phyloP scores from a whole-genome alignment of 2,888 invertebrate genomes.

The Himalopsyche kuldschensis region DNA sequence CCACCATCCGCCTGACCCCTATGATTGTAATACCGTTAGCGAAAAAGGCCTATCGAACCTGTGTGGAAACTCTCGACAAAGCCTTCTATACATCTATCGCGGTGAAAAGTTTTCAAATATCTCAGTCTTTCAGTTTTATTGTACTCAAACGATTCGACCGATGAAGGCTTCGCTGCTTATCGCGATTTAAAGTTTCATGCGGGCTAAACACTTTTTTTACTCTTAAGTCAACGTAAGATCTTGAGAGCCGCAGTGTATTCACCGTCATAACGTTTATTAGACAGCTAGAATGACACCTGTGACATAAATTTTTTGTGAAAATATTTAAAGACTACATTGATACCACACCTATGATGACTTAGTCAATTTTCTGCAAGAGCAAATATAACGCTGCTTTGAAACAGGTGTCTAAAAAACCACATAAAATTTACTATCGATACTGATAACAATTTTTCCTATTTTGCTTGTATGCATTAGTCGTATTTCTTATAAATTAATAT shows the following conservation, averaged over 20 bases:
- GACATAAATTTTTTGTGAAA: not conserved
- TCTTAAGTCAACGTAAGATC: not conserved
- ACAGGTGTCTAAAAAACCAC: no score
- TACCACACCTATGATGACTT: not conserved
- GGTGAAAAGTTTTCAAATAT: not conserved
- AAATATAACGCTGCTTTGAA: no score
- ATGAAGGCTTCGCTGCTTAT: not conserved
- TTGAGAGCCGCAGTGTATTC: not conserved
- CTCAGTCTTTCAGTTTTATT: not conserved
- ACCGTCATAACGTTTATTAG: not conserved
- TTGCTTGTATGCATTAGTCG: no score
- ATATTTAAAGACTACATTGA: not conserved
- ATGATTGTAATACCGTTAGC: not conserved
- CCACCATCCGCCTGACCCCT: conserved; percentile 41
- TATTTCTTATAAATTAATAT: no score
- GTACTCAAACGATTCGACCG: not conserved
- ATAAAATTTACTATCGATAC: no score
- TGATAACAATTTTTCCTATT: no score
- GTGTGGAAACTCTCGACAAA: not conserved
- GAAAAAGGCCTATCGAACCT: not conserved
- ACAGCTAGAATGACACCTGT: not conserved
- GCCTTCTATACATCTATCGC: not conserved
- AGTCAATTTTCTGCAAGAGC: no score
- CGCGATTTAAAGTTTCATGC: not conserved
- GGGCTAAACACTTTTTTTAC: not conserved